These are phyloP conservation scores for Potamilus streckersoni DNA, from an alignment of 1,140 invertebrate species.

Conservation along the genomic window DNA sequence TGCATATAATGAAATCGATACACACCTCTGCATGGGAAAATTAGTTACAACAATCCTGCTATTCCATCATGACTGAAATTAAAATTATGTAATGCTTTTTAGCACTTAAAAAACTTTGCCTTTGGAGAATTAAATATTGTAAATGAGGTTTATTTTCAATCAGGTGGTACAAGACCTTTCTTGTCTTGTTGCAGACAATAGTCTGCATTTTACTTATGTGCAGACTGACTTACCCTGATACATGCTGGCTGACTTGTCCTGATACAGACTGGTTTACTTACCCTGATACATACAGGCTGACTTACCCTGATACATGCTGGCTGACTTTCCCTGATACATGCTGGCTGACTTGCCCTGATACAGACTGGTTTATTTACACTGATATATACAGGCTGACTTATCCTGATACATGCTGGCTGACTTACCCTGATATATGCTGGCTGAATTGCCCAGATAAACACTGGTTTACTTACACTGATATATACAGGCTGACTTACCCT, in stretches of 20 bases:
- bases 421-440: conserved; percentile 86
- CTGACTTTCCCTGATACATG: conserved; percentile 81
- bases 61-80: no score
- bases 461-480: conserved; percentile 73
- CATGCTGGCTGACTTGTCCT: conserved; percentile 84
- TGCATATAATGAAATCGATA: no score
- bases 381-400: conserved; percentile 84
- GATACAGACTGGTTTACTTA: conserved; percentile 20
- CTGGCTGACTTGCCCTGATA: conserved; percentile 77
- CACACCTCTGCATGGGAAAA: no score
- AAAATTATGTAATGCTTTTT: no score
- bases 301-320: conserved; percentile 78
- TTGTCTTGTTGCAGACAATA: no score
- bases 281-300: conserved; percentile 86
- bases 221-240: conserved; percentile 73
- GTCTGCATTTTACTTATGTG: no score
- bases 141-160: no score
- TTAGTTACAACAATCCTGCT: no score
- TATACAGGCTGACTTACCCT: conserved; percentile 80
- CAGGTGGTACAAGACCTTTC: no score
- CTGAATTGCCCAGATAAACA: conserved; percentile 71
- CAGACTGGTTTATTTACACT: conserved; percentile 61
- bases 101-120: no score
- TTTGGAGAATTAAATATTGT: no score
- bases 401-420: conserved; percentile 78